A percentile compares a stretch with the other conserved stretches of the same genome.
phyloP scores from a whole-genome alignment of 2,113 vertebrate genomes.

The Atrichornis clamosus region DNA sequence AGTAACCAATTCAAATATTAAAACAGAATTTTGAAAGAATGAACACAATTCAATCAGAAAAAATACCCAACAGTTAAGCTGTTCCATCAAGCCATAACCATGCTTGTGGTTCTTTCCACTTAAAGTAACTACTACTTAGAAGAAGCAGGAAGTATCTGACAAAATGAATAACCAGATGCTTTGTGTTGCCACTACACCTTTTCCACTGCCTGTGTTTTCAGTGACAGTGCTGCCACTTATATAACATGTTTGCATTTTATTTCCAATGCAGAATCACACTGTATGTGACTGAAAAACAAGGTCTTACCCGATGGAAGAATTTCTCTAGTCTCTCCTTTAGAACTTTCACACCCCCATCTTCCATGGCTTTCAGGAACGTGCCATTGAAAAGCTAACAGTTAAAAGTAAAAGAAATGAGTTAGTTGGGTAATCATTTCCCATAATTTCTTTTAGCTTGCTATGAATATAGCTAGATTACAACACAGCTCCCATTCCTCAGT shows the following conservation, averaged over 20 bases:
- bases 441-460: not conserved
- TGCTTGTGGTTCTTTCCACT: not conserved
- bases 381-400: constrained; percentile 90
- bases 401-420: not conserved
- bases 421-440: not conserved
- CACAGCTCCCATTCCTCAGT: not conserved
- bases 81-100: not conserved
- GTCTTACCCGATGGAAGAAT: constrained; percentile 95
- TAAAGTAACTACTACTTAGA: not conserved
- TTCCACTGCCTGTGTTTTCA: not conserved
- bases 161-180: not conserved
- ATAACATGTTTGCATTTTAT: not conserved
- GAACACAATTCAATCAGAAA: not conserved
- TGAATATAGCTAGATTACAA: not conserved
- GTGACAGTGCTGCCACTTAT: not conserved
- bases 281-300: not conserved
- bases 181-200: not conserved
- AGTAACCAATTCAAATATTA: not conserved
- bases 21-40: not conserved
- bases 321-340: constrained; percentile 94
- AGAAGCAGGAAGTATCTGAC: not conserved
- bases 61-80: not conserved
- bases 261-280: not conserved
- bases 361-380: constrained; percentile 88
- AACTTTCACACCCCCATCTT: constrained; percentile 87